Evolutionary conservation across 2,888 invertebrate species (phyloP).

Genomic region (Mimas tiliae): DNA sequence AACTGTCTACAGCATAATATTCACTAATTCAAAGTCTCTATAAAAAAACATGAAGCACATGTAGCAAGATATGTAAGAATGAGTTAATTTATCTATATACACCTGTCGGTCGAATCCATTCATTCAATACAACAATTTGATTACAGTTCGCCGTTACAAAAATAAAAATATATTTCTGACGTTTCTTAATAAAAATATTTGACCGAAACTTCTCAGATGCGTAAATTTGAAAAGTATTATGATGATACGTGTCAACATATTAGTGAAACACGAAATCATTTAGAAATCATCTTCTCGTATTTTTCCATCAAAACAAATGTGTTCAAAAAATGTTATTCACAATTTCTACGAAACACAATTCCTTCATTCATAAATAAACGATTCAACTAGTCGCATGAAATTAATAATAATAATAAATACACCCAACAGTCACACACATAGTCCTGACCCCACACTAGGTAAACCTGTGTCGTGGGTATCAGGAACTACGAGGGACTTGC

Average conservation of each 20-base stretch:
- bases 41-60: no score
- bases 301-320: neutral
- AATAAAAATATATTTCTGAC: neutral
- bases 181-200: neutral
- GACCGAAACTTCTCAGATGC: neutral
- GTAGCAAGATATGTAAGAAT: no score
- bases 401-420: no score
- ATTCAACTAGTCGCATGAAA: neutral
- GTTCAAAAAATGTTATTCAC: neutral
- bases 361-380: constrained; percentile 1
- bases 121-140: no score
- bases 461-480: no score
- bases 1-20: neutral
- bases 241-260: constrained; percentile 14
- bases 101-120: no score
- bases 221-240: no score
- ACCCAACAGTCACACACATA: no score
- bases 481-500: no score
- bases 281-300: neutral
- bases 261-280: constrained; percentile 4
- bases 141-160: neutral
- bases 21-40: no score
- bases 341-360: neutral
- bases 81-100: no score
- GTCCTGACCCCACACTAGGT: no score